Base-by-base conservation (phyloP, 2,888 invertebrate genomes). In the Bhutanitis thaidina region DNA sequence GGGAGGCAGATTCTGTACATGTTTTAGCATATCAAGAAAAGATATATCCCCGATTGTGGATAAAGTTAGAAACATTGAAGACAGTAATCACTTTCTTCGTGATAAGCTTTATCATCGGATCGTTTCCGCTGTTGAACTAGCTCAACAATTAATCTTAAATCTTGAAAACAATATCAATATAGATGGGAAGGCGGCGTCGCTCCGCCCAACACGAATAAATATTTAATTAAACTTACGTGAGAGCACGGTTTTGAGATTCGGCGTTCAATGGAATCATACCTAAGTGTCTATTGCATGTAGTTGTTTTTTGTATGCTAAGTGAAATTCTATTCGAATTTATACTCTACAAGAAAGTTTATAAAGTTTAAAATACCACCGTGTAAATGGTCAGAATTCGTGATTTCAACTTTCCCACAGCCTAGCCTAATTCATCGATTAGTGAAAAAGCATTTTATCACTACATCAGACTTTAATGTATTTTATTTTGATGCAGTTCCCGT, bases 111-210 rank as follows among this genome's bases (percentile, higher is more conserved):
- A 10, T 4, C 12, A 12, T n/a, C 34, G 10, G 12, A 12, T 1
- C 9, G 3, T 27, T 49, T 29, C 43, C 73, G 74, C 71, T 55
- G 0, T 7, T 57, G 61, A 62, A 47, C 51, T 58, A 58, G 75
- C 76, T 69, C 53, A 44, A 70, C 65, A 53, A 54, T 60, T 71
- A 73, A 80, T 79, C 76, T 76, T 64, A 64, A 74, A 85, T 83
- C 83, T 82, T 79, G 77, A 83, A 84, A 84, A 87, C 80, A 85
- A 84, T 85, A 87, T 87, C 82, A 78, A 81, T 84, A 85, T 77
- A 77, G 71, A 76, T 67, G 65, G 54, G 65, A 72, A 72, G 83
- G 84, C 79, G 82, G 70, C 56, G 63, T 61, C 55, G 74, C 69
- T 64, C 77, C 86, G 82, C 88, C 87, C 83, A 70, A 74, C 73